Base-by-base conservation (phyloP, 2,113 vertebrate genomes). In the Dipodomys merriami region DNA sequence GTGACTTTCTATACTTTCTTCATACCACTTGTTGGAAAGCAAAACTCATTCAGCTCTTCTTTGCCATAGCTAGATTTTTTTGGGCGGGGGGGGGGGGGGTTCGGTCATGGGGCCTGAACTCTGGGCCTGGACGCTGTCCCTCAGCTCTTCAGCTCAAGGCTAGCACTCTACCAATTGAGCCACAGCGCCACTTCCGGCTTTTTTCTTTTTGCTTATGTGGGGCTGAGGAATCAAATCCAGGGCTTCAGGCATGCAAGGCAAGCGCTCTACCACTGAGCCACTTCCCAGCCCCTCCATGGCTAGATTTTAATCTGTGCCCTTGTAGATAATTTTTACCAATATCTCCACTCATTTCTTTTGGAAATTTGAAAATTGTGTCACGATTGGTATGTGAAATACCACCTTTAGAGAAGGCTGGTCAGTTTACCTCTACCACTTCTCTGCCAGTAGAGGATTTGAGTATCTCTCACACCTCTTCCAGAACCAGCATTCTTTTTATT, bases 321-420 rank as follows among this genome's bases (percentile, higher is more conserved):
- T 92, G 30, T 90, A 35, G 16, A 13, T 72, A 16, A 78, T 27
- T 76, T 29, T 86, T 89, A 39, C 30, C 71, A 93, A 3, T 30
- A 82, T 88, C 57, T 93, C 49, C 18, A 71, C 5, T 77, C 81
- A 35, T 3, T 94, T 72, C 39, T 95, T 88, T 68, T 60, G 76
- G 57, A 19, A 69, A 30, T 49, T 91, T 84, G 83, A 78, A 65
- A n/a, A 72, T 15, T 60, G 25, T 0, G 33, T 60, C 62, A 29
- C 71, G n/a, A 44, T 44, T 22, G 22, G 44, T 29, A 53, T 87
- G 73, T 39, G 39, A 39, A 39, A 39, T 39, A 39, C 6, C 39
- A 39, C 39, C 5, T 39, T 93, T 49, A 83, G 25, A 57, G 74
- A 82, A 65, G 4, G 22, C 77, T 10, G 23, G 53, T 33, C 19